phyloP scores from a whole-genome alignment of 1,140 invertebrate species.

The Rhopalosiphum padi region DNA sequence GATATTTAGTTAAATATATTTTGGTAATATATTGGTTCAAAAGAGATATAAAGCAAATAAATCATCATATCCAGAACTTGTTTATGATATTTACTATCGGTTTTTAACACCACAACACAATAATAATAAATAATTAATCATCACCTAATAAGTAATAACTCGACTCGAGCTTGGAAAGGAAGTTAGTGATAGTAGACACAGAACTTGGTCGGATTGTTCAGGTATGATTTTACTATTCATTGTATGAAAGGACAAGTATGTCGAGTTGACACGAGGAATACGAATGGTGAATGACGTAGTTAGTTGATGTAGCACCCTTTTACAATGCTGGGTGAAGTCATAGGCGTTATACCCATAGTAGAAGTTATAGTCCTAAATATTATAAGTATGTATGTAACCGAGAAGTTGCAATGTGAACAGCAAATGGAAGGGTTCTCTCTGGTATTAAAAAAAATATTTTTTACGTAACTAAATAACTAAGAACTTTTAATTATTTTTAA shows the following conservation, averaged over 20 bases:
- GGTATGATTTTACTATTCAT: background rate
- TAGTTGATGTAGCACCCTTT: background rate
- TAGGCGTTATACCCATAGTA: background rate
- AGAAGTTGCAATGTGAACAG: background rate
- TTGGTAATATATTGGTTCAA: background rate
- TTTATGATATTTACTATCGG: background rate
- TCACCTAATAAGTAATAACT: background rate
- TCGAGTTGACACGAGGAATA: background rate
- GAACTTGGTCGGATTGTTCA: background rate
- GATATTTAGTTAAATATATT: background rate
- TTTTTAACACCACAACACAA: background rate
- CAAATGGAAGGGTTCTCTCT: background rate
- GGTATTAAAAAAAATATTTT: background rate
- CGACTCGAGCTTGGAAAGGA: background rate
- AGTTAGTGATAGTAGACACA: background rate
- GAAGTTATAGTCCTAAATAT: background rate
- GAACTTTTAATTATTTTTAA: background rate
- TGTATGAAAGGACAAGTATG: background rate
- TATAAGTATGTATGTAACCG: background rate
- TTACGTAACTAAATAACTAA: background rate
- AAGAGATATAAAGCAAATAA: background rate
- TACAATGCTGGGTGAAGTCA: background rate
- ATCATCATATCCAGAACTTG: background rate
- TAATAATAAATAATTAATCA: background rate
- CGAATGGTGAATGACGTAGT: background rate